phyloP scores from a whole-genome alignment of 2,113 vertebrate species.

The Trematocara variabile region DNA sequence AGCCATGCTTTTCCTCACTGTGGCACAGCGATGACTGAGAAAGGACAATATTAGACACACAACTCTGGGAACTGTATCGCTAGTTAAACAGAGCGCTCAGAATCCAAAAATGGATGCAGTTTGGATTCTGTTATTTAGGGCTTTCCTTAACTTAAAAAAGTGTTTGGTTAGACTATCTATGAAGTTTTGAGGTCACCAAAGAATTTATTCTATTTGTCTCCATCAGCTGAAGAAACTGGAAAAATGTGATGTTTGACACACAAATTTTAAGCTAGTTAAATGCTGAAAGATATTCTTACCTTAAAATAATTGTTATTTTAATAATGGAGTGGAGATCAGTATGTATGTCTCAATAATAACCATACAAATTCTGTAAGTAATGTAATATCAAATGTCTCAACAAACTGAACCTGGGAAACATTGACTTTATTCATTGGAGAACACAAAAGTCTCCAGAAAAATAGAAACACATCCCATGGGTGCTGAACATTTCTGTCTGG shows the following conservation, averaged over 20 bases:
- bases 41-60: neutral
- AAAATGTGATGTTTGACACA: neutral
- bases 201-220: neutral
- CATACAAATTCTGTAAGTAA: neutral
- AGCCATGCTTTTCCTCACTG: neutral
- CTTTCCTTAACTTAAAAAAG: neutral
- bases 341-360: neutral
- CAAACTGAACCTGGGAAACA: neutral
- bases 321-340: neutral
- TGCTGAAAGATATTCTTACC: neutral
- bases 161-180: neutral
- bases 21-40: neutral
- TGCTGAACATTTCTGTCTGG: neutral
- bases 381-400: neutral
- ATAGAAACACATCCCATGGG: fast-evolving
- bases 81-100: neutral
- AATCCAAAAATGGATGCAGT: neutral
- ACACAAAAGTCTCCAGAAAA: neutral
- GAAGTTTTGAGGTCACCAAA: neutral
- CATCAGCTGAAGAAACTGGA: neutral
- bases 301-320: neutral
- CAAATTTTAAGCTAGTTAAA: neutral
- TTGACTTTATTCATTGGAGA: neutral
- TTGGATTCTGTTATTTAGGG: neutral
- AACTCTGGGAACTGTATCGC: neutral